These are phyloP conservation scores for Cossypha niveicapilla DNA, from an alignment of 2,797 vertebrate genomes.

Conservation along the genomic window DNA sequence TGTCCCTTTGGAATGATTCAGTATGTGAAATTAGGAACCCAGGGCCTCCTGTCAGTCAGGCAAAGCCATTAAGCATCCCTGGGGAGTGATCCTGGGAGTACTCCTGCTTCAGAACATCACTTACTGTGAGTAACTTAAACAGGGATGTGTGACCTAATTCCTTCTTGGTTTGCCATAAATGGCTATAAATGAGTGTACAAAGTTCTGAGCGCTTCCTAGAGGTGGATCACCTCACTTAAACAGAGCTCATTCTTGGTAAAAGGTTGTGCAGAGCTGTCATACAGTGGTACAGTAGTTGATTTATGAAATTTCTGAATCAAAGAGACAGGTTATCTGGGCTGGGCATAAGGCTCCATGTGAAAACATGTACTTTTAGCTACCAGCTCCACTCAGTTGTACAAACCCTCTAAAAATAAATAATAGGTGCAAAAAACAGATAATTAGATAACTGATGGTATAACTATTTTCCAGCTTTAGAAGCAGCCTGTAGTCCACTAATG, in stretches of 20 bases:
- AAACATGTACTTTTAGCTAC: not conserved
- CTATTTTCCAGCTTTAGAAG: not conserved
- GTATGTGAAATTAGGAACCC: not conserved
- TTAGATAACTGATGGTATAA: not conserved
- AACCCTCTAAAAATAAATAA: not conserved
- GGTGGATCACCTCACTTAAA: not conserved
- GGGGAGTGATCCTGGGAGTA: not conserved
- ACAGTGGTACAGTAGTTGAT: not conserved
- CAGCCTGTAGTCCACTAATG: not conserved
- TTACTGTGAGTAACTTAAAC: not conserved
- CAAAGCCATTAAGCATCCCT: not conserved
- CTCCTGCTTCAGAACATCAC: not conserved
- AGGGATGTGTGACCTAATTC: not conserved
- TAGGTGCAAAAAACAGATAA: not conserved
- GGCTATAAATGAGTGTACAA: not conserved
- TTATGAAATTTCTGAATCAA: not conserved
- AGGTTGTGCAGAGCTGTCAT: not conserved
- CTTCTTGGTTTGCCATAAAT: not conserved
- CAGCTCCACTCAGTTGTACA: not conserved
- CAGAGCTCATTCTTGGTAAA: not conserved
- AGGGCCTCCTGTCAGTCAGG: not conserved
- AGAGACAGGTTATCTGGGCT: not conserved
- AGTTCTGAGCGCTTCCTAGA: not conserved
- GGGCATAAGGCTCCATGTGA: not conserved
- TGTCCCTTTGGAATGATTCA: not conserved